Base-by-base conservation (phyloP, 2,888 invertebrate species). In the Ligdia adustata region DNA sequence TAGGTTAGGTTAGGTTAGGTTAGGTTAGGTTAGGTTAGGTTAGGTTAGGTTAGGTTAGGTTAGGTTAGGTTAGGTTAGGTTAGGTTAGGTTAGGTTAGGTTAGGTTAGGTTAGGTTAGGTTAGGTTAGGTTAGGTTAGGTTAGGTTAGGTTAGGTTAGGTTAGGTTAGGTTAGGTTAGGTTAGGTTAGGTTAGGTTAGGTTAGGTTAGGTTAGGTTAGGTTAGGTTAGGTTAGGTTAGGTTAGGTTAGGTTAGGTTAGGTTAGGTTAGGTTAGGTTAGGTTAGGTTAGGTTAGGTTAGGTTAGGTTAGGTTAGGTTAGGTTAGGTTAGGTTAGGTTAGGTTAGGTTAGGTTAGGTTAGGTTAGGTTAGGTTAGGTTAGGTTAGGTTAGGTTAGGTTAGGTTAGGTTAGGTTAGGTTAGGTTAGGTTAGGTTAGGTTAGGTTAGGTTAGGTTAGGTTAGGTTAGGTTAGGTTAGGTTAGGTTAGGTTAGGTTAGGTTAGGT, bases 261-360 rank as follows among this genome's bases (percentile, higher is more conserved):
- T 64, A 55, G 67, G 66, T 66, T 64, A 61, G 65, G 68, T 37
- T 66, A 65, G 68, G 67, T 71, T 66, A 67, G 68, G 37, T 28
- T 28, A 28, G 27, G 27, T 44, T 28, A 42, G 48, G 48, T 48
- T 48, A 42, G 48, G 48, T 41, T 47, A 35, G 47, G 41, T 41
- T 40, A 39, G 49, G 42, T 34, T 42, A 34, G 34, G 33, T 34
- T 33, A 28, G 33, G 33, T 27, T 34, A 26, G 37, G 41, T 41
- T 42, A 37, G 59, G 59, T 59, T 61, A 59, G 57, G 61, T 61
- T 61, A 59, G 54, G 56, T 63, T 63, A 60, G 37, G 64, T 60
- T 61, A 62, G 59, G 62, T 61, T 59, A 59, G 58, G 57, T 60
- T 61, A 55, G 59, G 60, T 59, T 60, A 60, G 64, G 63, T 66